Conservation (phyloP, 2,113 vertebrate species). For the Clinocottus analis region DNA sequence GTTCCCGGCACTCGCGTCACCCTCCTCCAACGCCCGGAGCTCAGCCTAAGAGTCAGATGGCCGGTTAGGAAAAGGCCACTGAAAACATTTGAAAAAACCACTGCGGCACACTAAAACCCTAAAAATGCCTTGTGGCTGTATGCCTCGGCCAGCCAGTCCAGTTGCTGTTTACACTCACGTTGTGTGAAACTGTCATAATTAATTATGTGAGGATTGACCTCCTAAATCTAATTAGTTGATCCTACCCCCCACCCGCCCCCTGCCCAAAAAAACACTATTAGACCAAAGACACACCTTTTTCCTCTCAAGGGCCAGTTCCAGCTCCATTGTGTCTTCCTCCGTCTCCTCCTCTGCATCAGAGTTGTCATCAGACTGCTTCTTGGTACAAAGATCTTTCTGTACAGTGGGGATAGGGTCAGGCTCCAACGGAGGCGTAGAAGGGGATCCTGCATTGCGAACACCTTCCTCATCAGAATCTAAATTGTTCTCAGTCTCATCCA, state of each 20-base stretch:
- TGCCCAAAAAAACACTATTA: no score
- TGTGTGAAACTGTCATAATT: not conserved
- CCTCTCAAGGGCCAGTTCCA: slow-evolving; percentile 95
- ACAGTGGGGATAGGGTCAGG: slow-evolving; percentile 71
- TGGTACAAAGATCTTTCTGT: slow-evolving; percentile 85
- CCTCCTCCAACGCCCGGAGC: slow-evolving; percentile 95
- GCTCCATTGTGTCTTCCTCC: slow-evolving; percentile 93
- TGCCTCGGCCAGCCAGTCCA: not conserved
- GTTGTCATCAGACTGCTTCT: slow-evolving; percentile 84
- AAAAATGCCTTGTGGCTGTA: not conserved
- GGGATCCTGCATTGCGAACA: slow-evolving; percentile 43
- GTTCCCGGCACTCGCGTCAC: slow-evolving; percentile 90
- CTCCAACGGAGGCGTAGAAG: slow-evolving; percentile 26
- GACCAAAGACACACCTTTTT: slow-evolving; percentile 86
- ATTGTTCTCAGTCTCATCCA: slow-evolving; percentile 83
- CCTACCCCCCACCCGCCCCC: no score
- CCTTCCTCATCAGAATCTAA: slow-evolving; percentile 80
- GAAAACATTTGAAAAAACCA: not conserved
- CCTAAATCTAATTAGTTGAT: not conserved
- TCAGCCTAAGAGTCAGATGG: slow-evolving; percentile 86
- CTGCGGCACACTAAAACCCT: not conserved
- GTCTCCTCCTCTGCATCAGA: slow-evolving; percentile 87
- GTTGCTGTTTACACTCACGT: not conserved
- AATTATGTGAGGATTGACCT: not conserved
- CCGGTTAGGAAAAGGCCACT: not conserved